Evolutionary conservation across 2,113 vertebrate species (phyloP).

Genomic region (Forbesichthys papilliferus): DNA sequence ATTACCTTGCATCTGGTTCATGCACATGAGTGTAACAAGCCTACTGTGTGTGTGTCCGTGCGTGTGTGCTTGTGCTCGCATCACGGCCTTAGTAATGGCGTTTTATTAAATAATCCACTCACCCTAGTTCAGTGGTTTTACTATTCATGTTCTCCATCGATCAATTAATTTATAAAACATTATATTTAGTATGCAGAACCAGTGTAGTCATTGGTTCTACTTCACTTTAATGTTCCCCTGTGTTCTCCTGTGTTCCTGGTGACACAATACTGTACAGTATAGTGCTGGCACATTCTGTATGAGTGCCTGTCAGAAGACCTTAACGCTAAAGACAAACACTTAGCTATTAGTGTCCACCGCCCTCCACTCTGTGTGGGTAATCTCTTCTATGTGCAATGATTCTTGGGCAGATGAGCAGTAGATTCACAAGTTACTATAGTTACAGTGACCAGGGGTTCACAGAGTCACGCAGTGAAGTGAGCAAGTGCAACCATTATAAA

Average conservation of each 20-base stretch:
- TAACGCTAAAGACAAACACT: too few species aligned
- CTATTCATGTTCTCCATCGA: slow-evolving; percentile 35
- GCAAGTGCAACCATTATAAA: slow-evolving; percentile 10
- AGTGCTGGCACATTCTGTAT: too few species aligned
- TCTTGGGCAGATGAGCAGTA: slow-evolving; percentile 7
- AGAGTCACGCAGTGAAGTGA: not conserved
- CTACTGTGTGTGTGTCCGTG: too few species aligned
- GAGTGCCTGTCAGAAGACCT: too few species aligned
- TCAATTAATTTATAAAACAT: not conserved
- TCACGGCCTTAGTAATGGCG: too few species aligned
- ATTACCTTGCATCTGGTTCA: too few species aligned
- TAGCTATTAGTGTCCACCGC: slow-evolving; percentile 3
- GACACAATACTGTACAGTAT: slow-evolving; percentile 10
- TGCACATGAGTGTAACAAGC: too few species aligned
- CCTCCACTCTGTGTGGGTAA: slow-evolving; percentile 24
- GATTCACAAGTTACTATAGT: slow-evolving; percentile 56
- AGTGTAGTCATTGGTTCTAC: too few species aligned
- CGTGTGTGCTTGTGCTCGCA: too few species aligned
- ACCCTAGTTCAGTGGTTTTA: slow-evolving; percentile 13
- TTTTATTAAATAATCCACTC: slow-evolving; percentile 20
- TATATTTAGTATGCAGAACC: too few species aligned
- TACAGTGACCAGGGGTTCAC: slow-evolving; percentile 9
- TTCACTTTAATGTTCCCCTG: too few species aligned
- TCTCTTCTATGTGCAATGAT: slow-evolving; percentile 16
- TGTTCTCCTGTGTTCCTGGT: slow-evolving; percentile 5